phyloP scores from a whole-genome alignment of 1,140 invertebrate genomes.

The Scaptomyza hsui region DNA sequence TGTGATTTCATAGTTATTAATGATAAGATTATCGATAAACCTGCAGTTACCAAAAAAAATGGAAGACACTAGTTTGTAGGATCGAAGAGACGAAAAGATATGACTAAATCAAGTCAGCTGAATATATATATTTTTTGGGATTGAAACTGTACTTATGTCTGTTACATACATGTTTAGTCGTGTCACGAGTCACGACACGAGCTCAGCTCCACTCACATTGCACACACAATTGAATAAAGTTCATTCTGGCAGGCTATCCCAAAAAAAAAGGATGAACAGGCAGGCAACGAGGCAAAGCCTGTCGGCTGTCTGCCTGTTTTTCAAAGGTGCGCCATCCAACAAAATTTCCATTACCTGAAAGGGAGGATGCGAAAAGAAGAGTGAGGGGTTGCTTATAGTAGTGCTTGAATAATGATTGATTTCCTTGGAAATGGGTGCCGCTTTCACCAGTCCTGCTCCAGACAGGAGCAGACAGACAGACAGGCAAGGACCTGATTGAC shows the following conservation, averaged over 20 bases:
- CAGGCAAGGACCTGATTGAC: background rate
- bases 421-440: constrained; percentile 49
- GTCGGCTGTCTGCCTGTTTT: constrained; percentile 1
- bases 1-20: too few relatives aligned
- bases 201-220: background rate
- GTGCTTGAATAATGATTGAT: constrained; percentile 64
- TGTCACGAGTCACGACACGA: background rate
- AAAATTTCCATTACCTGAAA: constrained; percentile 8
- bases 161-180: too few relatives aligned
- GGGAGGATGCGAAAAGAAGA: background rate
- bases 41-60: too few relatives aligned
- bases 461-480: constrained; percentile 7
- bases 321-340: constrained; percentile 1
- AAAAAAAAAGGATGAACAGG: background rate
- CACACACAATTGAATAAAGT: background rate
- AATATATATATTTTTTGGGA: too few relatives aligned
- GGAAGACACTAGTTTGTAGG: too few relatives aligned
- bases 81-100: too few relatives aligned
- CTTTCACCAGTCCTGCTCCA: constrained; percentile 26
- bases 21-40: too few relatives aligned
- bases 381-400: background rate
- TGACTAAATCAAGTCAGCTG: too few relatives aligned
- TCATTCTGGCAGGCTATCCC: background rate
- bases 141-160: too few relatives aligned
- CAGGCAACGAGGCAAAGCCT: background rate